phyloP scores from a whole-genome alignment of 2,113 vertebrate species.

The Ahaetulla prasina region DNA sequence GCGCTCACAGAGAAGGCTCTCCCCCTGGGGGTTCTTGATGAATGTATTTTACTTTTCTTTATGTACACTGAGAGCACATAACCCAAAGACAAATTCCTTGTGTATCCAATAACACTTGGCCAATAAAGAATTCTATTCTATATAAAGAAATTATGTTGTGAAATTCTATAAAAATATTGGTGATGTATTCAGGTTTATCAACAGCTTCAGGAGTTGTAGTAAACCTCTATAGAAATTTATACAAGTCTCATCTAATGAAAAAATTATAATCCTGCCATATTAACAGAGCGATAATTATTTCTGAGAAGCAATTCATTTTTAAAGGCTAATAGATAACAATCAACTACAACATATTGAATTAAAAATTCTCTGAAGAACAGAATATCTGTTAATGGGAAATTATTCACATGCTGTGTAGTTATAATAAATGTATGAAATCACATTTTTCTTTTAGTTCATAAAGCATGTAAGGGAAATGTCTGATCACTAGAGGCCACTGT shows the following conservation, averaged over 20 bases:
- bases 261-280: not conserved
- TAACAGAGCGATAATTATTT: not conserved
- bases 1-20: too few relatives aligned
- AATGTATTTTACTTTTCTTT: too few relatives aligned
- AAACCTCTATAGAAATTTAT: not conserved
- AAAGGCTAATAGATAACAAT: not conserved
- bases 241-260: not conserved
- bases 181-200: not conserved
- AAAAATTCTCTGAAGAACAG: not conserved
- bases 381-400: not conserved
- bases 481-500: conserved; percentile 15
- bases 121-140: too few relatives aligned
- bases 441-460: not conserved
- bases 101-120: too few relatives aligned
- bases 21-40: too few relatives aligned
- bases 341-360: not conserved
- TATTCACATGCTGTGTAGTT: not conserved
- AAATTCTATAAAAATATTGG: not conserved
- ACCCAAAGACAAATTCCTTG: too few relatives aligned
- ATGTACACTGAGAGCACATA: too few relatives aligned
- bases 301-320: not conserved
- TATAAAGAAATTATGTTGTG: not conserved
- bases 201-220: not conserved
- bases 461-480: not conserved
- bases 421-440: not conserved